A percentile compares a stretch with the other conserved stretches of the same genome.
Evolutionary conservation across 2,113 vertebrate species (phyloP).

Genomic region (Tonatia bakeri): DNA sequence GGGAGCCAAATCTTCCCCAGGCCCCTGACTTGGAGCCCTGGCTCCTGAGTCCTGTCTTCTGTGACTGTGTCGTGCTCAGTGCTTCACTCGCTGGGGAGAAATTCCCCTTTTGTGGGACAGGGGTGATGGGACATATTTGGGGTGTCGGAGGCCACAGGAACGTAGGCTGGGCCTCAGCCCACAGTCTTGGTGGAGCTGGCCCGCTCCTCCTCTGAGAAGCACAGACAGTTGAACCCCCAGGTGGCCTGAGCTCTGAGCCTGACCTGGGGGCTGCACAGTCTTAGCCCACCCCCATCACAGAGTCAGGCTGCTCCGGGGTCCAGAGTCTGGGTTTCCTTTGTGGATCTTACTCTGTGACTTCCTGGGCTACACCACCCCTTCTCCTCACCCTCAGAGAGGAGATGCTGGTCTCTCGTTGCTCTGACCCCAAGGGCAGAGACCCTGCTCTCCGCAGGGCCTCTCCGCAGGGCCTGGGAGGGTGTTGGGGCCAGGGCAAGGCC

Average conservation of each 20-base stretch:
- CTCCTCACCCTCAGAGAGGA: background rate
- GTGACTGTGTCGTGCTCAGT: background rate
- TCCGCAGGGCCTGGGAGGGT: background rate
- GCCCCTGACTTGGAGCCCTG: background rate
- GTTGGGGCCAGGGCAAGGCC: background rate
- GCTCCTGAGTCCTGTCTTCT: background rate
- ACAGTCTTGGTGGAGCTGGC: background rate
- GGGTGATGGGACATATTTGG: background rate
- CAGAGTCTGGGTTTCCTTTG: background rate
- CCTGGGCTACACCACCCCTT: background rate
- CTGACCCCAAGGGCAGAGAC: background rate
- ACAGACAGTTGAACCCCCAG: background rate
- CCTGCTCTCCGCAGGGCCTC: background rate
- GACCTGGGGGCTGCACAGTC: background rate
- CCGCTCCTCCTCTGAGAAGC: background rate
- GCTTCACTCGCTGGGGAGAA: background rate
- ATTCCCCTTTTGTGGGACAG: background rate
- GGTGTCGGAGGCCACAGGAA: background rate
- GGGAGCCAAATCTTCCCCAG: background rate
- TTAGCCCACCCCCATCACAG: background rate
- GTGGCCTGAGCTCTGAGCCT: background rate
- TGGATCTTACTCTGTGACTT: background rate
- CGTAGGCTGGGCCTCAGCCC: background rate
- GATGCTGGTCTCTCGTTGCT: background rate
- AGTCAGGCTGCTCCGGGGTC: background rate